Evolutionary conservation across 2,113 vertebrate genomes (phyloP), one percentile per base, ranked within the genome.

Genomic region (Chascanopsetta lugubris): DNA sequence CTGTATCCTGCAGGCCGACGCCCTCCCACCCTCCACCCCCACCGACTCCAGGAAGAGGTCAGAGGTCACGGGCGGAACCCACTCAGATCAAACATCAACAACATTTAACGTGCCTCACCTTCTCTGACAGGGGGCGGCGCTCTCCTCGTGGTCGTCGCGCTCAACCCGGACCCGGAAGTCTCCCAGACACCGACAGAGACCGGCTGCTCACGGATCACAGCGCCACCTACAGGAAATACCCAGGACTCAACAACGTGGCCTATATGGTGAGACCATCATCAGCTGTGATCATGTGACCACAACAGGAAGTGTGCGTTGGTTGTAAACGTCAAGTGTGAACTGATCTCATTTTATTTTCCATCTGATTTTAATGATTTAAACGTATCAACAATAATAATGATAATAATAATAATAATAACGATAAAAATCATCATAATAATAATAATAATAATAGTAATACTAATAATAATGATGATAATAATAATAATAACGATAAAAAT

Each of bases 161-260:
- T 32, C 94, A 94, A 56, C 95, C 94, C 50, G 93, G 95, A 76
- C 96, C 95, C 0, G 94, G 95, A 29, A 96, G 93, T 53, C 93
- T 94, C 0, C 88, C 94, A 0, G 96, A 97, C 46, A 96, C 94
- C 40, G 96, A 97, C 79, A 82, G 87, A 74, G 92, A 93, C 50
- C 72, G 89, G 4, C 82, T 99, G 78, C 95, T 97, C 49, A 94
- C 92, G 0, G 96, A 99, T 67, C 95, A 96, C 3, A 95, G 95
- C 0, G 95, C 94, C 62, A 97, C 96, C 0, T 99, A 97, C 89
- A 96, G 94, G 83, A 95, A 96, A 67, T 96, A 95, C 51, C 97
- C 97, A 0, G 97, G 97, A 22, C 94, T 98, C 84, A 96, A 97
- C 90, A 99, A 99, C 62, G 96, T 97, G 12, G 97, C 97, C 46